Base-by-base conservation (phyloP, 2,113 vertebrate genomes). In the Grallaria varia region DNA sequence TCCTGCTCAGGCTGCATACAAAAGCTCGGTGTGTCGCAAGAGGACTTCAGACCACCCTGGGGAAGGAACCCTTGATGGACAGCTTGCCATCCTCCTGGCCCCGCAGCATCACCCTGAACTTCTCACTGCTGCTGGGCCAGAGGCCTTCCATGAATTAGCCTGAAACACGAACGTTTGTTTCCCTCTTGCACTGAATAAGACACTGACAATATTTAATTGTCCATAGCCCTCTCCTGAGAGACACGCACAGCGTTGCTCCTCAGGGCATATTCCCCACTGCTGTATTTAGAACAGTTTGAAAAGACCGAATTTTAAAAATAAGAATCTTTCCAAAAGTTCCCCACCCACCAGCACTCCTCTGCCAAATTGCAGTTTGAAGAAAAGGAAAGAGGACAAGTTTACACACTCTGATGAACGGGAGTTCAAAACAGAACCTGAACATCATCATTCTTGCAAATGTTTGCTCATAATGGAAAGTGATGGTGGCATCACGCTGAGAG, bases 261-360 rank as follows among this genome's bases (percentile, higher is more conserved):
- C 83, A 53, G 84, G 93, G 91, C 91, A 92, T 95, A 89, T 84
- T 94, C 86, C 81, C 89, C 77, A 59, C 50, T 95, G 94, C 95
- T 95, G 92, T 92, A 96, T 97, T 93, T 96, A 94, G 96, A 96
- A 95, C 89, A 69, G 42, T 59, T 89, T 93, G 88, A 92, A 95
- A 96, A 84, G 89, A 94, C 66, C 23, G 31, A 76, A 87, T 74
- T 92, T 84, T 4, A 15, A 49, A 95, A 95, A 92, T 83, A 94
- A 63, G 82, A 59, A 82, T 90, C 67, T 90, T 93, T 90, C 85
- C 90, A 89, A 92, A 96, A 88, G 14, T 47, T 93, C 67, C 68
- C 89, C 89, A 83, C 94, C 87, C 93, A 93, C 84, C 60, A 85
- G 59, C 12, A 28, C 44, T 81, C 33, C 69, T 79, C 77, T 95